Evolutionary conservation across 2,113 vertebrate species (phyloP), one percentile per base, ranked within the genome.

Genomic region (Panthera leo): DNA sequence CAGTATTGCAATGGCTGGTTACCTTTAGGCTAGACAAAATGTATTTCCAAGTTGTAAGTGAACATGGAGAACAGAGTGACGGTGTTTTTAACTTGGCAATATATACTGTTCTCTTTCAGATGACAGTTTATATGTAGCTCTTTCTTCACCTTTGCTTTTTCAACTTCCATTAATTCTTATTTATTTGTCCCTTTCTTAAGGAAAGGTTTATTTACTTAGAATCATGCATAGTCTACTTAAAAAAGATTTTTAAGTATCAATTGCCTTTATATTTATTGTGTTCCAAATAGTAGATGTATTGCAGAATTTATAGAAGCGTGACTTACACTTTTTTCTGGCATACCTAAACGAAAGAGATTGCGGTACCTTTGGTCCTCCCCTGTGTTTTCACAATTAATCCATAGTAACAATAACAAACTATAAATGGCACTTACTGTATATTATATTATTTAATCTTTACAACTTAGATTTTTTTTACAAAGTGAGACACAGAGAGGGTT

Each of bases 31-130:
- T 87, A 90, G 90, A 92, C 84, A 96, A 75, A 97, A 85, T 90
- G 23, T 92, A 94, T 91, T 92, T 92, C 78, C 91, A 84, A 68
- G 71, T 91, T 91, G 61, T 82, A 91, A 85, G 53, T 86, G 89
- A 95, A 88, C n/a, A 29, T 65, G 48, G 65, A 75, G 16, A 93
- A 7, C 87, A 92, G 82, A 89, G 84, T 89, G 42, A 61, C 83
- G 86, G 83, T 86, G 83, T 91, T 97, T 76, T 93, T 96, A 95
- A 95, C 70, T 89, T 95, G 36, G 39, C 96, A 89, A 89, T 94
- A 75, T 31, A 14, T 71, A 39, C 25, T 48, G 0, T 80, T 93
- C 2, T 3, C 67, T 82, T 94, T 85, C 31, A 91, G 67, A 45
- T 92, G 94, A 88, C 68, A 65, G 29, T 75, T 96, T 53, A 68